Percentiles rank a stretch among this genome's conserved stretches.
These are phyloP conservation scores for Poecilia picta DNA, from an alignment of 2,797 vertebrate genomes.

Conservation along the genomic window DNA sequence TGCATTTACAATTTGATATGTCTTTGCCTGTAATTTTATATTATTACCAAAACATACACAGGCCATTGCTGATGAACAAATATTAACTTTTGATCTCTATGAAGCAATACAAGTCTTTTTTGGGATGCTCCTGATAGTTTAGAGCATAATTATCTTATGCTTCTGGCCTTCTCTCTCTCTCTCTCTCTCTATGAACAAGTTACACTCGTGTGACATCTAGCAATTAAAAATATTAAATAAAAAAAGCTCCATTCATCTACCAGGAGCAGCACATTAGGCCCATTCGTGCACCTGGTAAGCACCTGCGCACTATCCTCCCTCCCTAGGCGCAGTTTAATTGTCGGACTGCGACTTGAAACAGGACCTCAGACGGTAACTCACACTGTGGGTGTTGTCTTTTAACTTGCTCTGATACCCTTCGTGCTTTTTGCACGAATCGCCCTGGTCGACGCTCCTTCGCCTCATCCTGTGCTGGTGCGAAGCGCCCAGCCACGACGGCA, in stretches of 20 bases:
- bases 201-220: not conserved
- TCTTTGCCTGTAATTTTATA: not conserved
- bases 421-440: slow-evolving; percentile 76
- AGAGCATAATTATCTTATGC: not conserved
- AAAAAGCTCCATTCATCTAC: not conserved
- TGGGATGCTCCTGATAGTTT: not conserved
- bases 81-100: not conserved
- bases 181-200: not conserved
- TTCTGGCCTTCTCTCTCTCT: too few species aligned
- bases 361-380: slow-evolving; percentile 76
- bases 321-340: slow-evolving; percentile 20
- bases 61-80: not conserved
- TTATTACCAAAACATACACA: not conserved
- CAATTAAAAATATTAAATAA: not conserved
- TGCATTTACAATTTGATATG: not conserved
- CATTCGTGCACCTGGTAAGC: slow-evolving; percentile 48
- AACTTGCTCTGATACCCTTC: slow-evolving; percentile 79
- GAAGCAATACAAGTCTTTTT: not conserved
- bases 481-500: slow-evolving; percentile 55
- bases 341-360: slow-evolving; percentile 46
- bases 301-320: slow-evolving; percentile 58
- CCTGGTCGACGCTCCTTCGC: slow-evolving; percentile 60
- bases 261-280: slow-evolving; percentile 47
- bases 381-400: slow-evolving; percentile 86
- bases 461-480: slow-evolving; percentile 41